A percentile compares a stretch with the other conserved stretches of the same genome.
These are phyloP conservation scores for Drosophila flavopinicola DNA, from an alignment of 2,888 invertebrate species.

Conservation along the genomic window DNA sequence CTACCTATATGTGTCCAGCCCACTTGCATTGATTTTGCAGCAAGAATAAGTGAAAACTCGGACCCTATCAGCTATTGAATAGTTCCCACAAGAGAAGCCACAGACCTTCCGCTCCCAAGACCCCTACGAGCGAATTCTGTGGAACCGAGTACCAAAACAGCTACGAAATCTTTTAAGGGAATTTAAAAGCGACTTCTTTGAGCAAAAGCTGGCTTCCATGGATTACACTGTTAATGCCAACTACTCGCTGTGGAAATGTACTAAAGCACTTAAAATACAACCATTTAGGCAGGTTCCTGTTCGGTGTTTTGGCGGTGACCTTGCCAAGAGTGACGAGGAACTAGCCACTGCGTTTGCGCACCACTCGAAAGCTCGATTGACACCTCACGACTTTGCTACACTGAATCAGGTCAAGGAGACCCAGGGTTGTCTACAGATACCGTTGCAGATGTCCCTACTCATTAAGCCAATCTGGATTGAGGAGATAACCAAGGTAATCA, in stretches of 20 bases:
- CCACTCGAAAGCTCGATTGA: not conserved
- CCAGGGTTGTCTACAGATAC: not conserved
- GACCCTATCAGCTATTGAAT: slow-evolving; percentile 1
- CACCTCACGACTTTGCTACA: not conserved
- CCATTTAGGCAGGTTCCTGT: slow-evolving; percentile 3
- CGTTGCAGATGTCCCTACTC: slow-evolving; percentile 1
- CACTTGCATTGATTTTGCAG: slow-evolving; percentile 4
- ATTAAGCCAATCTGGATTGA: slow-evolving; percentile 8
- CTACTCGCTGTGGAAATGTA: slow-evolving; percentile 7
- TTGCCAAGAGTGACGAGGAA: slow-evolving; percentile 1
- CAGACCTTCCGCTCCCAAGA: not conserved
- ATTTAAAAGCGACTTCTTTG: not conserved
- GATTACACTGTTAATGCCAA: not conserved
- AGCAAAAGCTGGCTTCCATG: not conserved
- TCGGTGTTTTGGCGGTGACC: not conserved
- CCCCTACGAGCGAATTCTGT: not conserved
- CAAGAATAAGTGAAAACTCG: slow-evolving; percentile 2
- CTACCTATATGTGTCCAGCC: slow-evolving; percentile 2
- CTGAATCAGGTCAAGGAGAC: not conserved
- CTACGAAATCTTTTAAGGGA: not conserved
- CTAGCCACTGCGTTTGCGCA: not conserved
- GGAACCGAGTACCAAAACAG: not conserved
- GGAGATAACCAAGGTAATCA: slow-evolving; percentile 2
- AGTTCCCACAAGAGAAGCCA: slow-evolving; percentile 11
- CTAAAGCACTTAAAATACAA: not conserved